Base-by-base conservation (phyloP, 2,797 vertebrate genomes). In the Salarias fasciatus region DNA sequence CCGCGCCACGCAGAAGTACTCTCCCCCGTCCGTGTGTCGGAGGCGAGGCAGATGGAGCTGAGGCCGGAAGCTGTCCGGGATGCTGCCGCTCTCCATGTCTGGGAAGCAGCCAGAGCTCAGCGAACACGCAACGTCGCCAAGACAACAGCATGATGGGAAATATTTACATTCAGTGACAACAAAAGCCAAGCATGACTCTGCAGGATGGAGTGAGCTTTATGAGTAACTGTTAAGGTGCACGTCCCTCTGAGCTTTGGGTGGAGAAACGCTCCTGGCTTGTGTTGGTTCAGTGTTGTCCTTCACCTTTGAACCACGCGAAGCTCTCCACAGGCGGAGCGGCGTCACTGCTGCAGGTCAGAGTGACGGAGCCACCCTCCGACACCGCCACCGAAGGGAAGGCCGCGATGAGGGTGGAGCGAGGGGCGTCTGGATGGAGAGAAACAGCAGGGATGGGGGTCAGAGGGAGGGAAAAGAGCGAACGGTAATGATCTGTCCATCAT, bases 291-390 rank as follows among this genome's bases (percentile, higher is more conserved):
- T 42, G 15, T n/a, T 40, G 38, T 15, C 2, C 1, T 13, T 3
- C 73, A 91, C 90, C 88, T 83, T 89, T 92, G 75, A 93, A 93
- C 93, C 93, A 94, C 15, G 88, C 90, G 55, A 84, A 94, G 83
- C 91, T 94, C 82, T 93, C 91, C 2, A 90, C 91, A 8, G 90
- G 89, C 0, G 93, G 93, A 41, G 92, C 88, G 28, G 88, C 92
- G 3, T 90, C 88, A 45, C 91, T 93, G 29, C 63, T 88, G 86
- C 93, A 94, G 53, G 86, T 89, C 53, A 94, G 79, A 40, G 88
- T 92, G 58, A 90, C 88, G 0, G 88, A 85, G 0, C 63, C 86
- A 0, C 91, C 92, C 65, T 92, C 93, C 4, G 69, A 38, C 54
- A 92, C 46, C 11, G 77, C 82, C 13, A 86, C 89, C 1, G 3